Percentiles rank a stretch among this genome's conserved stretches.
These are phyloP conservation scores for Hypena proboscidalis DNA, from an alignment of 2,888 invertebrate genomes.

Conservation along the genomic window DNA sequence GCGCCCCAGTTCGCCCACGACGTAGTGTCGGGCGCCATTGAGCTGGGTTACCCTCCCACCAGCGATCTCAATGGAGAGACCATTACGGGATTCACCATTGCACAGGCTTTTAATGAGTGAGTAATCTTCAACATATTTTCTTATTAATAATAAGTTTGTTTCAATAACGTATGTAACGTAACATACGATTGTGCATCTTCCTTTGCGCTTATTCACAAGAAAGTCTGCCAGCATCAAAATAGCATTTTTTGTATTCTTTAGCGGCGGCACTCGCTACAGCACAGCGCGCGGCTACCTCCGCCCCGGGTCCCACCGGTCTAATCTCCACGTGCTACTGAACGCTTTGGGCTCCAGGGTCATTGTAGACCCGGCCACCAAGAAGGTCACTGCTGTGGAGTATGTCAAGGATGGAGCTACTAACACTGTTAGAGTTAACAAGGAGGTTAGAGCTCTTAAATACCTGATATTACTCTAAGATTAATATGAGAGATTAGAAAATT, in stretches of 20 bases:
- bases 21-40: slow-evolving; percentile 85
- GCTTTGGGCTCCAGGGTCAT: slow-evolving; percentile 86
- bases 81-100: slow-evolving; percentile 87
- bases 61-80: slow-evolving; percentile 88
- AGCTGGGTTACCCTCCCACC: slow-evolving; percentile 86
- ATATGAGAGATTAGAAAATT: too few relatives aligned
- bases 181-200: too few relatives aligned
- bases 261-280: slow-evolving; percentile 86
- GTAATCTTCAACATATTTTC: too few relatives aligned
- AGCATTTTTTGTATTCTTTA: slow-evolving; percentile 44
- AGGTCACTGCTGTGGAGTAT: slow-evolving; percentile 86
- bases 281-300: slow-evolving; percentile 87
- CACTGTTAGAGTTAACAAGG: slow-evolving; percentile 79
- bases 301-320: slow-evolving; percentile 83
- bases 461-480: too few relatives aligned
- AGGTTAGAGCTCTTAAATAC: too few relatives aligned
- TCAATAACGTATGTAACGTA: too few relatives aligned
- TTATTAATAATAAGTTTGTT: too few relatives aligned
- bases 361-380: slow-evolving; percentile 76
- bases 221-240: too few relatives aligned
- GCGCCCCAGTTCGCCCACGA: slow-evolving; percentile 87
- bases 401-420: slow-evolving; percentile 77
- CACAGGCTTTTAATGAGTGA: slow-evolving; percentile 87
- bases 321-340: slow-evolving; percentile 87
- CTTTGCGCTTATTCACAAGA: too few relatives aligned